Evolutionary conservation across 2,113 vertebrate genomes (phyloP).

Genomic region (Perca fluviatilis): DNA sequence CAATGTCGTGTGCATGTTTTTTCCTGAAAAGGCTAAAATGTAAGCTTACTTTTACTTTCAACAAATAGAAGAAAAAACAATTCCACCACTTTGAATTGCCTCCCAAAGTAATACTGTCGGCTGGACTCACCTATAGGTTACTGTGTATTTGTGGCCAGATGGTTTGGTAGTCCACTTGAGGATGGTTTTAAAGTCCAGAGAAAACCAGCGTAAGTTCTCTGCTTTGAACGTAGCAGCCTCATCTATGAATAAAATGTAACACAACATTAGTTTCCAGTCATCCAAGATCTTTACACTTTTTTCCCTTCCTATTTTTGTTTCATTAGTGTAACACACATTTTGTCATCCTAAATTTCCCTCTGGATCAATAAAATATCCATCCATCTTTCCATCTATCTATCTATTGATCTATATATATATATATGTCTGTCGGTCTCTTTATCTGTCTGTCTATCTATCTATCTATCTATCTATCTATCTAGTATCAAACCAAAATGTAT

Average conservation of each 20-base stretch:
- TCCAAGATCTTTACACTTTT: background rate
- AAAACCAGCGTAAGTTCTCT: constrained; percentile 89
- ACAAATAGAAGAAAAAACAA: no score
- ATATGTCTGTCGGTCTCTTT: no score
- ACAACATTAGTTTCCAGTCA: background rate
- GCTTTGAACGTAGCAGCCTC: constrained; percentile 52
- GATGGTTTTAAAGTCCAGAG: constrained; percentile 93
- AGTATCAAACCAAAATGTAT: background rate
- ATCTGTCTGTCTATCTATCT: no score
- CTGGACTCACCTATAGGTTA: constrained; percentile 86
- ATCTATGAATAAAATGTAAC: background rate
- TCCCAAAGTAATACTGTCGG: background rate
- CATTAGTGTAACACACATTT: background rate
- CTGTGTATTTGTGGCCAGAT: constrained; percentile 81
- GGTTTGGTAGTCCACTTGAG: constrained; percentile 86
- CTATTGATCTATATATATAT: no score
- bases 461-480: no score
- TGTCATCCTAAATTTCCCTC: no score
- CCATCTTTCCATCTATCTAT: no score
- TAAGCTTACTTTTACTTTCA: background rate
- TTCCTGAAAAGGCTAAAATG: background rate
- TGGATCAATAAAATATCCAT: no score
- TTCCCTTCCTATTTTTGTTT: background rate
- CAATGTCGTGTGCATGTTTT: background rate
- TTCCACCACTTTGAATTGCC: no score